Evolutionary conservation across 2,888 invertebrate genomes (phyloP).

Genomic region (Perithous albicinctus): DNA sequence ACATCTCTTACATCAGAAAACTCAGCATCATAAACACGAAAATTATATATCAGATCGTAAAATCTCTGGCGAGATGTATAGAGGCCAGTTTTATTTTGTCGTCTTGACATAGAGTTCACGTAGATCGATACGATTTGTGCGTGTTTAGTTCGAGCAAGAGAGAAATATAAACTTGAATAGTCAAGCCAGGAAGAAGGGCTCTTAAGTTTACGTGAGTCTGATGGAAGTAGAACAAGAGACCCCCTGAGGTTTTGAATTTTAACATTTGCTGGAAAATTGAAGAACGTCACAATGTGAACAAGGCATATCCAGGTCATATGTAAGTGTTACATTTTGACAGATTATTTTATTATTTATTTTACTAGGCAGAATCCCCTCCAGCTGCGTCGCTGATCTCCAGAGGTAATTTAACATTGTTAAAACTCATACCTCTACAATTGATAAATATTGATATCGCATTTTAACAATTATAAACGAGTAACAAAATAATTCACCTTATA

Average conservation of each 20-base stretch:
- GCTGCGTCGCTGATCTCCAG: too few species aligned
- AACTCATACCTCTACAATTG: too few species aligned
- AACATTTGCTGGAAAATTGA: constrained; percentile 50
- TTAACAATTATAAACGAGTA: too few species aligned
- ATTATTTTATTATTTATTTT: too few species aligned
- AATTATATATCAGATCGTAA: neutral
- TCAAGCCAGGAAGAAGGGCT: neutral
- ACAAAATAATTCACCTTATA: too few species aligned
- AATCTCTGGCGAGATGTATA: neutral
- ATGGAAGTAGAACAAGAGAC: neutral
- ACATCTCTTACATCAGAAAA: neutral
- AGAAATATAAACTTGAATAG: neutral
- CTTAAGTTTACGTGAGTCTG: neutral
- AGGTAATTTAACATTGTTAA: too few species aligned
- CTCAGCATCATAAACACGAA: neutral
- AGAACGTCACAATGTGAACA: constrained; percentile 66
- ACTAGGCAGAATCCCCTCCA: too few species aligned
- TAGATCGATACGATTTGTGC: constrained; percentile 43
- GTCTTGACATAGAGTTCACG: constrained; percentile 26
- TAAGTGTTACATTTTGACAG: too few species aligned
- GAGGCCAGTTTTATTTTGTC: constrained; percentile 37
- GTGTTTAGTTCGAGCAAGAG: constrained; percentile 15
- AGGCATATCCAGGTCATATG: too few species aligned
- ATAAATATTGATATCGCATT: too few species aligned
- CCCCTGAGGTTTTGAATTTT: neutral